Conservation (phyloP, 2,888 invertebrate species). For the Chrysolina americana region DNA sequence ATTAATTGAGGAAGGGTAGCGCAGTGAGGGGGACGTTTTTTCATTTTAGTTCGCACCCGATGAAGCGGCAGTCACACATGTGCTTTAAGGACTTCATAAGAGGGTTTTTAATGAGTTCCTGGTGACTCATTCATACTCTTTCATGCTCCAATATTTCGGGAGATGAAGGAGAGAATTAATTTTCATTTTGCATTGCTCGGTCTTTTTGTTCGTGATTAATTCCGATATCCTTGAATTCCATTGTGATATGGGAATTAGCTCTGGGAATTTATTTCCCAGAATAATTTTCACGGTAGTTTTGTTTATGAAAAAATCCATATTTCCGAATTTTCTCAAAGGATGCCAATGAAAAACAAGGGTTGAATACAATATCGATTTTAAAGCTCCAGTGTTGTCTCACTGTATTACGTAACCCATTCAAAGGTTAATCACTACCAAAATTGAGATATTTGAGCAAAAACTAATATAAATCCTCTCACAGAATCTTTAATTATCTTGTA, state of each 20-base stretch:
- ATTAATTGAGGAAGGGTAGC: constrained; percentile 49
- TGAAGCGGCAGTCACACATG: constrained; percentile 53
- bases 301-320: background rate
- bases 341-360: too few relatives aligned
- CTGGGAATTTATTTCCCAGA: background rate
- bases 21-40: constrained; percentile 49
- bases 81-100: constrained; percentile 52
- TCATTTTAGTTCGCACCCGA: constrained; percentile 54
- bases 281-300: background rate
- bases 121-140: constrained; percentile 52
- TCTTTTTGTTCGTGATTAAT: constrained; percentile 10
- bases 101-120: constrained; percentile 57
- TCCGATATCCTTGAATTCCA: constrained; percentile 16
- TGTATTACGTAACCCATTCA: too few relatives aligned
- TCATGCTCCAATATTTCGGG: constrained; percentile 50
- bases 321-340: too few relatives aligned
- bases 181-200: constrained; percentile 5
- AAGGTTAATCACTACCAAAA: too few relatives aligned
- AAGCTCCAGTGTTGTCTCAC: too few relatives aligned
- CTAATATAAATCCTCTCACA: too few relatives aligned
- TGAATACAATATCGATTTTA: too few relatives aligned
- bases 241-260: background rate
- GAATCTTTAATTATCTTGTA: too few relatives aligned
- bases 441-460: too few relatives aligned
- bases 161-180: constrained; percentile 22